A percentile compares a stretch with the other conserved stretches of the same genome.
Conservation (phyloP, 2,113 vertebrate genomes). For the Smithornis capensis region DNA sequence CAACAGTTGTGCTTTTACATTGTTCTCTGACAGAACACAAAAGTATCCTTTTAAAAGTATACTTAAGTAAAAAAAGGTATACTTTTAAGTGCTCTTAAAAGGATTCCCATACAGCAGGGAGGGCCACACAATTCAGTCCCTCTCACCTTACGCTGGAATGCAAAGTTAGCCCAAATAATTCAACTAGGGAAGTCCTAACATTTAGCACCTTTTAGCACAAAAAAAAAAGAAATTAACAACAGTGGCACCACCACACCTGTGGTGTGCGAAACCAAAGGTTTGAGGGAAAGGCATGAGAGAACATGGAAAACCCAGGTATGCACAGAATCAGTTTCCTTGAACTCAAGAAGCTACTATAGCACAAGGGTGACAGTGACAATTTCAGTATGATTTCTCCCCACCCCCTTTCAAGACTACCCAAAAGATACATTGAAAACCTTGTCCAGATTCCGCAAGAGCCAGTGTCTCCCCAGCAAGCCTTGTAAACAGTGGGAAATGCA, state of each 20-base stretch:
- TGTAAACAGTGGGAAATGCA: background rate
- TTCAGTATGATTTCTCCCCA: background rate
- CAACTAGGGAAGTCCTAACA: background rate
- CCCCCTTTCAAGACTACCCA: background rate
- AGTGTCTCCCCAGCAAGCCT: background rate
- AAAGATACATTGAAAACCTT: background rate
- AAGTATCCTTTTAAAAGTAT: background rate
- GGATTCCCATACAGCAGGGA: background rate
- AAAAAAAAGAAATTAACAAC: background rate
- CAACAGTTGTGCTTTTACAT: background rate
- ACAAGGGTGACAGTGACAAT: background rate
- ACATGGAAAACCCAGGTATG: background rate
- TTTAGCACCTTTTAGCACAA: background rate
- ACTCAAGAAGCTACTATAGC: background rate
- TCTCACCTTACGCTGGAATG: background rate
- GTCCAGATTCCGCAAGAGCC: background rate
- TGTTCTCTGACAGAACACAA: background rate
- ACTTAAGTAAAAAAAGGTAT: too few relatives aligned
- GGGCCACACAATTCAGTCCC: background rate
- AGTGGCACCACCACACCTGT: background rate
- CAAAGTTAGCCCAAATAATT: background rate
- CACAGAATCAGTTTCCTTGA: background rate
- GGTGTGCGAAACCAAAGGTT: background rate
- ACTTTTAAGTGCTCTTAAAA: background rate
- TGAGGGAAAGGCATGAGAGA: background rate